Evolutionary conservation across 2,888 invertebrate species (phyloP).

Genomic region (Petrolisthes manimaculis): DNA sequence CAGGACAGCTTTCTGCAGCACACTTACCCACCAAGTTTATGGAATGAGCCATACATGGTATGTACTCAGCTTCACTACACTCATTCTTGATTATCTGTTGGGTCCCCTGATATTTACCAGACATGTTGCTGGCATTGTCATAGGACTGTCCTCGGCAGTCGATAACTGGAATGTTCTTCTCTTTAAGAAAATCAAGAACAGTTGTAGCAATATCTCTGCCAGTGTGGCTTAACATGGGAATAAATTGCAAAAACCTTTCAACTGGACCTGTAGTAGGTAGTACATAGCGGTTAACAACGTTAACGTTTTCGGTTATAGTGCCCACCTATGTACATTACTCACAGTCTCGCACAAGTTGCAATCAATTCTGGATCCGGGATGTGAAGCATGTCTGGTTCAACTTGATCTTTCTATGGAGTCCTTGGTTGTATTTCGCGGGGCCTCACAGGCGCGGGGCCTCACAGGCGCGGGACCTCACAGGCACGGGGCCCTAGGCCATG

Average conservation of each 20-base stretch:
- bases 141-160: slow-evolving; percentile 32
- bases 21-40: slow-evolving; percentile 6
- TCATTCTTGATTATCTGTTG: slow-evolving; percentile 5
- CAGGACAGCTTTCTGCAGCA: slow-evolving; percentile 2
- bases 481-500: too few relatives aligned
- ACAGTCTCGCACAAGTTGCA: too few relatives aligned
- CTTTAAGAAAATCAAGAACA: slow-evolving; percentile 18
- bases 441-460: too few relatives aligned
- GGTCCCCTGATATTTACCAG: slow-evolving; percentile 24
- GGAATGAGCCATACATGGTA: slow-evolving; percentile 4
- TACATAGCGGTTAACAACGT: too few relatives aligned
- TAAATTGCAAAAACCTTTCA: slow-evolving; percentile 22
- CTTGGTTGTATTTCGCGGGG: too few relatives aligned
- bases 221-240: slow-evolving; percentile 14
- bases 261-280: slow-evolving; percentile 16
- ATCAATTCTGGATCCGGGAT: too few relatives aligned
- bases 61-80: neutral
- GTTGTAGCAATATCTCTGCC: slow-evolving; percentile 22
- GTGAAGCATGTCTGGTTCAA: too few relatives aligned
- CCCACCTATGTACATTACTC: too few relatives aligned
- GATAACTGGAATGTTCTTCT: slow-evolving; percentile 11
- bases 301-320: too few relatives aligned
- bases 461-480: too few relatives aligned
- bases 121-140: slow-evolving; percentile 28
- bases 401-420: too few relatives aligned